phyloP scores from a whole-genome alignment of 2,888 invertebrate genomes.

The Cryptosula pallasiana region DNA sequence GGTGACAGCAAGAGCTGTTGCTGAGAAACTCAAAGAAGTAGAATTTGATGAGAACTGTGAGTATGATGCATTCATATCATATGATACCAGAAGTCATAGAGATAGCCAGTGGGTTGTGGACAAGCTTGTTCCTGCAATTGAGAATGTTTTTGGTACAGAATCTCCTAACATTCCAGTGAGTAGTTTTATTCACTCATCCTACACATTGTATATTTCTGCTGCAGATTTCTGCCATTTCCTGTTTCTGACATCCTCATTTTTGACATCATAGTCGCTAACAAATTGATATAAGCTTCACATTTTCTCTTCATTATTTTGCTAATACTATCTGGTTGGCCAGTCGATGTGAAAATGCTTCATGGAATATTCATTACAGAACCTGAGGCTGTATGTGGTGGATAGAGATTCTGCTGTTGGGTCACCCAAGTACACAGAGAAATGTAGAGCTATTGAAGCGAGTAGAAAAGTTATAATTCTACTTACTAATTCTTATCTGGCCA shows the following conservation, averaged over 20 bases:
- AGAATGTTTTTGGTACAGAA: no score
- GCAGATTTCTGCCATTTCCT: no score
- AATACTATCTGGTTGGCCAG: no score
- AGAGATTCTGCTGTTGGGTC: neutral
- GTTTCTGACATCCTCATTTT: no score
- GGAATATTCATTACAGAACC: neutral
- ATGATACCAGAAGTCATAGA: neutral
- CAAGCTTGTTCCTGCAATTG: neutral
- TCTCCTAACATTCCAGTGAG: no score
- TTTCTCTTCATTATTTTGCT: no score
- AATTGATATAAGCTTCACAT: no score
- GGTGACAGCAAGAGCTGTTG: neutral
- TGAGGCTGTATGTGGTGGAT: neutral
- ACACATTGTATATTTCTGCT: no score
- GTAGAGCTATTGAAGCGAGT: neutral
- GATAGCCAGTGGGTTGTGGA: neutral
- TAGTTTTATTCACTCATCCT: no score
- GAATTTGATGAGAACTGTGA: constrained; percentile 13
- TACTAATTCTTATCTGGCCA: neutral
- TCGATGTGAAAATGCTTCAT: no score
- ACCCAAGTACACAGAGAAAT: neutral
- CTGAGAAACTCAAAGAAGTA: neutral
- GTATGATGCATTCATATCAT: constrained; percentile 8
- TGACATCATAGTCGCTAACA: no score
- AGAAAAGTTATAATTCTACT: neutral